Conservation (phyloP, 2,888 invertebrate species). For the Eucera pruinosa region DNA sequence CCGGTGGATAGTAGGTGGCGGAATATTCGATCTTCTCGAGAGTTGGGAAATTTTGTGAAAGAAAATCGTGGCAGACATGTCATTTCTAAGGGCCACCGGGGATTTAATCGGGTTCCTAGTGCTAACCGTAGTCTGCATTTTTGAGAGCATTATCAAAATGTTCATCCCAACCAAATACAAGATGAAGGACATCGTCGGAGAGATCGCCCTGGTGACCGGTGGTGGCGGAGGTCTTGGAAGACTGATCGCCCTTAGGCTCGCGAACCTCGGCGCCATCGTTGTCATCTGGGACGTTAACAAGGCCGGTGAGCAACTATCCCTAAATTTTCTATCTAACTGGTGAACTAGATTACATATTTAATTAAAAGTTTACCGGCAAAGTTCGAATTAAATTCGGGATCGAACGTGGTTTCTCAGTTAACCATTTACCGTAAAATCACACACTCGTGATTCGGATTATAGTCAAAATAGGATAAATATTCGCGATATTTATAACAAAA, state of each 20-base stretch:
- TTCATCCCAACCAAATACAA: slow-evolving; percentile 87
- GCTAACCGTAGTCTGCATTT: slow-evolving; percentile 84
- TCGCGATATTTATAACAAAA: too few relatives aligned
- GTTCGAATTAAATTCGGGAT: too few relatives aligned
- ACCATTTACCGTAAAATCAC: too few relatives aligned
- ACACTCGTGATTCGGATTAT: too few relatives aligned
- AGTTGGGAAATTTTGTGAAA: not conserved
- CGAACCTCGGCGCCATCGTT: slow-evolving; percentile 91
- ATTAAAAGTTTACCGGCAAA: too few relatives aligned
- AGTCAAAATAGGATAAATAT: too few relatives aligned
- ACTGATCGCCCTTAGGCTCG: slow-evolving; percentile 90
- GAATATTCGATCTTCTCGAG: too few relatives aligned
- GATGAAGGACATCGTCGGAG: slow-evolving; percentile 90
- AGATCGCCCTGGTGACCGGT: slow-evolving; percentile 94
- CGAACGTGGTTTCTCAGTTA: too few relatives aligned
- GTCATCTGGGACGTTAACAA: slow-evolving; percentile 96
- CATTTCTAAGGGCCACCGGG: slow-evolving; percentile 86
- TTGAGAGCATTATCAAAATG: slow-evolving; percentile 85
- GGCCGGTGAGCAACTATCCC: slow-evolving; percentile 86
- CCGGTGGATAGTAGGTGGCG: too few relatives aligned
- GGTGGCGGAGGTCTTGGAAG: slow-evolving; percentile 95
- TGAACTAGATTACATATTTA: too few relatives aligned
- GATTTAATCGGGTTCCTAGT: slow-evolving; percentile 87
- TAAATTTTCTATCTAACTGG: too few relatives aligned
- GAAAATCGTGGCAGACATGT: slow-evolving; percentile 64